phyloP scores from a whole-genome alignment of 2,888 invertebrate genomes.

The Clusia tigrina region DNA sequence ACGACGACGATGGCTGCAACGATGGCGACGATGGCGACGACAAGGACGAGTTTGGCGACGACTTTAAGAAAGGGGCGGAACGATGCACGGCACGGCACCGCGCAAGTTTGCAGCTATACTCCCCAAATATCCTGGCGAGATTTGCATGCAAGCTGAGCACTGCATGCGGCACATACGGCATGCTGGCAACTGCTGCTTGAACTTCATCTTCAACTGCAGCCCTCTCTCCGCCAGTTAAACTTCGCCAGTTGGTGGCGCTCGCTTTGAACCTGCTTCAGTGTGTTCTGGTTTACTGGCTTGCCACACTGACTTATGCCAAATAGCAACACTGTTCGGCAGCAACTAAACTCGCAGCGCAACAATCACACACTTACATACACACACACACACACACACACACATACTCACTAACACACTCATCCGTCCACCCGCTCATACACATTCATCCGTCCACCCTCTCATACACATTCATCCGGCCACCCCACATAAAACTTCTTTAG shows the following conservation, averaged over 20 bases:
- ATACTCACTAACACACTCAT: too few species aligned
- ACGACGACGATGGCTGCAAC: neutral
- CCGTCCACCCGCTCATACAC: too few species aligned
- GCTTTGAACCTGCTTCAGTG: neutral
- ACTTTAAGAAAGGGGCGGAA: too few species aligned
- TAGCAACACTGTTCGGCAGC: neutral
- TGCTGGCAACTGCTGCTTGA: neutral
- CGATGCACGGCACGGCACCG: too few species aligned
- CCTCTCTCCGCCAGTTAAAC: neutral
- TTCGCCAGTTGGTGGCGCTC: neutral
- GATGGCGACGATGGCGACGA: neutral
- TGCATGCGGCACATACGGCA: neutral
- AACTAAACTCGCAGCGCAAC: too few species aligned
- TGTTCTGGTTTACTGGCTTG: neutral
- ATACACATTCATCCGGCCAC: too few species aligned
- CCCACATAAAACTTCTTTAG: too few species aligned
- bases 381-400: neutral
- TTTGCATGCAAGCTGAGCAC: neutral
- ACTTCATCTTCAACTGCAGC: too few species aligned
- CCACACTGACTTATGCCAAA: neutral
- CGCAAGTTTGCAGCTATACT: neutral
- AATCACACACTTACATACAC: neutral
- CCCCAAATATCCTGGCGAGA: neutral
- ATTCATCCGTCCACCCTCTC: too few species aligned
- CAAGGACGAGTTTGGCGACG: too few species aligned